Conservation (phyloP, 2,113 vertebrate genomes). For the Ceratotherium simum region DNA sequence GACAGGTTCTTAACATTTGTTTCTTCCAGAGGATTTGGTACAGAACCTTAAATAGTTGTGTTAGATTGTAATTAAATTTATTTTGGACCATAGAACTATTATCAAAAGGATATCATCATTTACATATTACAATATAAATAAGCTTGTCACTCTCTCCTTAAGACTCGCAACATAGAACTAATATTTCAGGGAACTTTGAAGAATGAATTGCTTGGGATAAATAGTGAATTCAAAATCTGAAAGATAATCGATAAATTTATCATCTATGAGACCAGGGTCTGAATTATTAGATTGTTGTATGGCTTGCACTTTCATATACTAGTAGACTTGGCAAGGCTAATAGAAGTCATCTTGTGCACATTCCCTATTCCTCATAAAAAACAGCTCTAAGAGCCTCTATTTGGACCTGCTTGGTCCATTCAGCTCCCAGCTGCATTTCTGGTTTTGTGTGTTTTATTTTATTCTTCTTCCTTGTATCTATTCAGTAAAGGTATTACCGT, state of each 20-base stretch:
- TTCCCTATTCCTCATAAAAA: background rate
- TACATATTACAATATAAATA: background rate
- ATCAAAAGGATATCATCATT: background rate
- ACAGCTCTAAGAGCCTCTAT: background rate
- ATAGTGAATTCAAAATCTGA: background rate
- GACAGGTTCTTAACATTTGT: background rate
- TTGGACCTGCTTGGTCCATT: background rate
- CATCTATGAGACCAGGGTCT: background rate
- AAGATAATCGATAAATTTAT: background rate
- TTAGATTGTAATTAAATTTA: background rate
- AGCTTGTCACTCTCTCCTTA: background rate
- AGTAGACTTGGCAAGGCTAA: background rate
- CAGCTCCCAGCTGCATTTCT: background rate
- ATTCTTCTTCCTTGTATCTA: background rate
- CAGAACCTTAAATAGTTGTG: background rate
- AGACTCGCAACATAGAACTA: background rate
- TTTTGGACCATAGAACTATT: background rate
- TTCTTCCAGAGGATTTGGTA: background rate
- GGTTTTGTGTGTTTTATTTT: background rate
- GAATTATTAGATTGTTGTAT: background rate
- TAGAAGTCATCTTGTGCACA: background rate
- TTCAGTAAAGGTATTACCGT: background rate
- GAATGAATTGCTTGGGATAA: background rate
- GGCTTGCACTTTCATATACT: background rate
- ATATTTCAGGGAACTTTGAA: background rate